Base-by-base conservation (phyloP, 2,113 vertebrate species). In the Anoura caudifer region DNA sequence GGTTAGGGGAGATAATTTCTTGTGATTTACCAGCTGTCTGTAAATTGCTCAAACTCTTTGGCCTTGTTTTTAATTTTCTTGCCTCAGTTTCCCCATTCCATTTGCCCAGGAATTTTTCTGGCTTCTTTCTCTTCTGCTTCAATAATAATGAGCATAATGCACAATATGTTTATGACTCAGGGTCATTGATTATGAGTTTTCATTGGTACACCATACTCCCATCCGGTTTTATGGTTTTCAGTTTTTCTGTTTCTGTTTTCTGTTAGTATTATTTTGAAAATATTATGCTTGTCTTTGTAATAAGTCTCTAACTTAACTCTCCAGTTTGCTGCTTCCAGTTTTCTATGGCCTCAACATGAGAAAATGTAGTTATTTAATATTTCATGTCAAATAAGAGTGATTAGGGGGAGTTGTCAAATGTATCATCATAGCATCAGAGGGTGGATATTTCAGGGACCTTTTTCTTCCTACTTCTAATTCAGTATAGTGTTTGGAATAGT, bases 281-380 rank as follows among this genome's bases (percentile, higher is more conserved):
- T 54, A 14, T 84, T 90, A 69, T 38, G 7, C 56, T 87, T 94
- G 31, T 85, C 26, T 81, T 52, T n/a, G 11, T 92, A 47, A 31
- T 75, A 69, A 90, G 2, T 26, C 13, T 95, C 17, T 94, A 13
- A 16, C 54, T 90, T 93, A 73, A 43, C 56, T 72, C 43, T 77
- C 12, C 24, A 76, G 16, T 90, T 96, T 67, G 33, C 26, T 75
- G 19, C 22, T 91, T 5, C 19, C 17, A 36, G 56, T 82, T 91
- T 90, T 86, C 63, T 87, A 52, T 86, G 54, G 36, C 52, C 33
- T 79, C 26, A 95, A 70, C 73, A 54, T 96, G 87, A 93, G n/a
- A 82, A 56, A 54, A 38, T 50, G 7, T 43, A 54, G 24, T 52
- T 79, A 12, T 82, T 91, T 82, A 69, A 61, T 93, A 17, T 69